Base-by-base conservation (phyloP, 2,888 invertebrate genomes). In the Leptinotarsa haldemani region DNA sequence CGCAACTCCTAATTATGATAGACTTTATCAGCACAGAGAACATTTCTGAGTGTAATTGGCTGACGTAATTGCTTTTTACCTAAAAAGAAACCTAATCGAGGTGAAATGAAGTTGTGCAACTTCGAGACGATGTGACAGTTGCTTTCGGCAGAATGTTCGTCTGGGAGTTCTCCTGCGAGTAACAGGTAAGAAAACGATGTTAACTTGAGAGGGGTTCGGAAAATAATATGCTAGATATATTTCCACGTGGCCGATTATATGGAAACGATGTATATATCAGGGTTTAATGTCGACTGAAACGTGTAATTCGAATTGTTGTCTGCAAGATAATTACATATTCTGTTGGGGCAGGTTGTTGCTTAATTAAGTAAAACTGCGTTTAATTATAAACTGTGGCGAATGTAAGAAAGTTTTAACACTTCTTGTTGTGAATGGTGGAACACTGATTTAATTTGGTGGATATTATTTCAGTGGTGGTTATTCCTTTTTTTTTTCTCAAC, bases 21-120 rank as follows among this genome's bases (percentile, higher is more conserved):
- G 56, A 56, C 56, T 56, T 56, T 56, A 56, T 56, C 56, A 56
- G 56, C 25, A 56, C 56, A 56, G 56, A 56, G 56, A 56, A 56
- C 56, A 56, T 22, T 56, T 56, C 22, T 20, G 56, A 20, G 56
- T 56, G 56, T 56, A 56, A 56, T 20, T 56, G 56, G 56, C 56
- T 56, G 56, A 56, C 25, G 56, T 56, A 56, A 56, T 56, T 56
- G 56, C 56, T 56, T 56, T 20, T 56, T 20, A 56, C 22, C 56
- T 56, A 15, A 56, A 56, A 56, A 56, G 56, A 56, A 56, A 56
- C 56, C 22, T 56, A 56, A 56, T 56, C 22, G 56, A 56, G 56
- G 56, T 56, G 56, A 56, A 56, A 56, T 56, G 15, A 56, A 56
- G 56, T 56, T 56, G 56, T 56, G 22, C 5, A 56, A 22, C 20